Evolutionary conservation across 1,140 invertebrate genomes (phyloP).

Genomic region (Brachionus sp.): DNA sequence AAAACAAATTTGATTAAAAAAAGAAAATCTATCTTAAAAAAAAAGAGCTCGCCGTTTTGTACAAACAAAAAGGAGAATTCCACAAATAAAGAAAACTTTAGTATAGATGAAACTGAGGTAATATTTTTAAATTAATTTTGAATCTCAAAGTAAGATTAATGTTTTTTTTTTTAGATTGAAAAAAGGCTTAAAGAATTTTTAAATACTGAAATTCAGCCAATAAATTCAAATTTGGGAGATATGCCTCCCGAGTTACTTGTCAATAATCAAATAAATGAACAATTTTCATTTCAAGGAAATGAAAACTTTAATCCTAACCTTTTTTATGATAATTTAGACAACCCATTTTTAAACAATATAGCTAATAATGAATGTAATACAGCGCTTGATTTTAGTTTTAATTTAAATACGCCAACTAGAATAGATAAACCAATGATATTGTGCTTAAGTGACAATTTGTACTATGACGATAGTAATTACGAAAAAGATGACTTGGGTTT

Average conservation of each 20-base stretch:
- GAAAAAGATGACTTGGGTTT: constrained; percentile 13
- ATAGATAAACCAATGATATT: constrained; percentile 7
- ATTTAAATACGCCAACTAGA: constrained; percentile 4
- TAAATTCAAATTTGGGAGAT: not conserved
- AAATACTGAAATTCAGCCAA: not conserved
- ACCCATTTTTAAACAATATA: not conserved
- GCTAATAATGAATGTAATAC: not conserved
- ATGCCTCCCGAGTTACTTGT: not conserved
- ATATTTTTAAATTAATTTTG: not conserved
- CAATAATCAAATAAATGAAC: not conserved
- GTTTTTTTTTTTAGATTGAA: not conserved
- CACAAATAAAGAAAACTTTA: not conserved
- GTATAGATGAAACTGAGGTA: not conserved
- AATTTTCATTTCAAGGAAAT: not conserved
- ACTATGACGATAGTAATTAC: constrained; percentile 37
- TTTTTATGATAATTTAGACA: not conserved
- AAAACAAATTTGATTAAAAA: not conserved
- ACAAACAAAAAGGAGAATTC: not conserved
- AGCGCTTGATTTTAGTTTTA: not conserved
- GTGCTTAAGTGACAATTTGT: not conserved
- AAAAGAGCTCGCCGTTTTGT: not conserved
- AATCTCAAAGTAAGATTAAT: not conserved
- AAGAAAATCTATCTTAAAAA: not conserved
- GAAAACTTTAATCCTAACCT: not conserved
- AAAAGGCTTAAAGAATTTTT: not conserved